Evolutionary conservation across 2,113 vertebrate genomes (phyloP).

Genomic region (Boulengeromyrus knoepffleri): DNA sequence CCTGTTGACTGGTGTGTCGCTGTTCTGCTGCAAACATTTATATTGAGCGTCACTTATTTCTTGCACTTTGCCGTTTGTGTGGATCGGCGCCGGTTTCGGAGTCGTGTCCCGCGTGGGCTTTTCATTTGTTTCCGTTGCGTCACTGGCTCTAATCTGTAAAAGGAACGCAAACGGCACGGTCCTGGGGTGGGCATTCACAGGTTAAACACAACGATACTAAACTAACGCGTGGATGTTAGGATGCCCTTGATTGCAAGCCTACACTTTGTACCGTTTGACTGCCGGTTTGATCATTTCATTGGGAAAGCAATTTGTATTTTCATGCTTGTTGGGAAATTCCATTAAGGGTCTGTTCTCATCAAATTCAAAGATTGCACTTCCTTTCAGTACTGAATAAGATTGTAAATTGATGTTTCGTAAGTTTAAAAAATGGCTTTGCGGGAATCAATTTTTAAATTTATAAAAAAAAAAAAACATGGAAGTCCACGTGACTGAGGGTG

Average conservation of each 20-base stretch:
- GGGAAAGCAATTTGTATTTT: neutral
- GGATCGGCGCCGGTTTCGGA: conserved; percentile 35
- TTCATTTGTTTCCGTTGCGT: conserved; percentile 31
- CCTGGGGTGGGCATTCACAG: neutral
- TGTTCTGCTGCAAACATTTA: conserved; percentile 50
- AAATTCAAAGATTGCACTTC: neutral
- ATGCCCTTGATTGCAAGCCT: neutral
- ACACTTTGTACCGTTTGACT: neutral
- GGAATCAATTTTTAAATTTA: conserved; percentile 30
- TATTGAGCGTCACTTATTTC: conserved; percentile 43
- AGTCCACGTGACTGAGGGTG: conserved; percentile 26
- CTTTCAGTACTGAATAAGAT: neutral
- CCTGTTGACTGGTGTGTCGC: conserved; percentile 45
- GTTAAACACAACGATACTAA: neutral
- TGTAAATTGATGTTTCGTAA: neutral
- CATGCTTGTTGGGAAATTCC: neutral
- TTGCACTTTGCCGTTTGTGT: conserved; percentile 34
- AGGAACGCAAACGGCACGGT: conserved; percentile 16
- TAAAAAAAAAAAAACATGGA: neutral
- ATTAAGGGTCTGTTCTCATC: neutral
- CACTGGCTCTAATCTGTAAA: conserved; percentile 45
- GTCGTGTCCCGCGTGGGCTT: conserved; percentile 36
- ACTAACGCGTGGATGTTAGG: neutral
- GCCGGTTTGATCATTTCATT: neutral
- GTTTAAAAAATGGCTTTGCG: conserved; percentile 26